These are phyloP conservation scores for Machimus rusticus DNA, from an alignment of 2,888 invertebrate genomes.

Conservation along the genomic window DNA sequence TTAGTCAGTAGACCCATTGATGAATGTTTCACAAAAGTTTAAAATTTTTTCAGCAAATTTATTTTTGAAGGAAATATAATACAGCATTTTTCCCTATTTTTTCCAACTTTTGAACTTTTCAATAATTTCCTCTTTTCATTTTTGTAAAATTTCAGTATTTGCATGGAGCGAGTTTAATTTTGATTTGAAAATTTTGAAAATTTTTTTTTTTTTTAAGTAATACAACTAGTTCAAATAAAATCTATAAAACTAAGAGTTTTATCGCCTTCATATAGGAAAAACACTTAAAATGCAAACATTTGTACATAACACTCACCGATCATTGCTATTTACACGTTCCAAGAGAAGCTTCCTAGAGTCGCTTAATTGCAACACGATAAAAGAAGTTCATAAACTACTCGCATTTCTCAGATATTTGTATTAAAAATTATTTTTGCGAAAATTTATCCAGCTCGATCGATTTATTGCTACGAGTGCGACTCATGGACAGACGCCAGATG, in stretches of 20 bases:
- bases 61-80: slow-evolving; percentile 35
- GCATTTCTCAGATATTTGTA: background rate
- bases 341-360: background rate
- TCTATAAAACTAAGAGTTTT: background rate
- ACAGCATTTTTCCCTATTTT: background rate
- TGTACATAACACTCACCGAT: slow-evolving; percentile 8
- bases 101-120: background rate
- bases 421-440: slow-evolving; percentile 29
- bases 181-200: background rate
- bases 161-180: slow-evolving; percentile 6
- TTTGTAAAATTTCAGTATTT: slow-evolving; percentile 5
- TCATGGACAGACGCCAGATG: slow-evolving; percentile 90
- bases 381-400: background rate
- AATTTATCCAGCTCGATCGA: slow-evolving; percentile 75
- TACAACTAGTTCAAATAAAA: background rate
- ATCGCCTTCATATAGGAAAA: background rate
- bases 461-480: slow-evolving; percentile 94
- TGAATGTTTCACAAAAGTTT: background rate
- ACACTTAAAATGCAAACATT: background rate
- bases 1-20: background rate
- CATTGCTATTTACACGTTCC: background rate
- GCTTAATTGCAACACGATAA: slow-evolving; percentile 3
- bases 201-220: background rate
- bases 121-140: background rate
- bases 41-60: background rate